Percentiles rank a stretch among this genome's conserved stretches.
Evolutionary conservation across 2,797 vertebrate species (phyloP).

Genomic region (Centroberyx gerrardi): DNA sequence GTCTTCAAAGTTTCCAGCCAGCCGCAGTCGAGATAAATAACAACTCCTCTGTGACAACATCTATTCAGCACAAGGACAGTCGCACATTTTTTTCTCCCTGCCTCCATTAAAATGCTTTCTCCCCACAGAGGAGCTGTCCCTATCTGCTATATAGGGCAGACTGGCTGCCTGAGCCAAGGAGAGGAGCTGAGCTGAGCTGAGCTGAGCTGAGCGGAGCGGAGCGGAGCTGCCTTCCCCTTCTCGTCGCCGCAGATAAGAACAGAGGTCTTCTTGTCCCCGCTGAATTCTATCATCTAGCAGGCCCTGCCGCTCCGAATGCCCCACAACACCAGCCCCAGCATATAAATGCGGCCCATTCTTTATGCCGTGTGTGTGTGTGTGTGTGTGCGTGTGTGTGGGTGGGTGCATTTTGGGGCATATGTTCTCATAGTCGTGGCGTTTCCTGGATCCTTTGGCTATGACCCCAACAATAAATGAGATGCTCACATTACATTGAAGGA

Average conservation of each 20-base stretch:
- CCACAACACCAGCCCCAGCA: constrained; percentile 84
- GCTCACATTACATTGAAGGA: constrained; percentile 56
- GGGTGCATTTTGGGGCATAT: constrained; percentile 64
- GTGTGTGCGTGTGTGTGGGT: constrained; percentile 41
- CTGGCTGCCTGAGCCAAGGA: constrained; percentile 49
- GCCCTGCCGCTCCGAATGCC: constrained; percentile 79
- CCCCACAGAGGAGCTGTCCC: constrained; percentile 66
- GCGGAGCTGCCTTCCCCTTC: constrained; percentile 63
- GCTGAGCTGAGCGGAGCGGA: constrained; percentile 42
- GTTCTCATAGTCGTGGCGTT: constrained; percentile 71
- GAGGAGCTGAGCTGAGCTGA: constrained; percentile 42
- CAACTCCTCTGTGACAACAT: constrained; percentile 66
- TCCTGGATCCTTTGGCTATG: constrained; percentile 61
- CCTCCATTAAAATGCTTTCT: constrained; percentile 65
- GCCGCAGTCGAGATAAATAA: constrained; percentile 56
- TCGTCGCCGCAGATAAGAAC: constrained; percentile 79
- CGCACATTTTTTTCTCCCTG: neutral
- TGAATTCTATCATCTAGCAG: constrained; percentile 85
- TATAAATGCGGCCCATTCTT: constrained; percentile 88
- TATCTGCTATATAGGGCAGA: constrained; percentile 72
- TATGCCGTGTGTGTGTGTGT: constrained; percentile 40
- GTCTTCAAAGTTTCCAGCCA: constrained; percentile 55
- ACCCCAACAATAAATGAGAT: constrained; percentile 33
- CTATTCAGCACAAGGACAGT: constrained; percentile 69
- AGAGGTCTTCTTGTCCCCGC: constrained; percentile 87